Percentiles rank a stretch among this genome's conserved stretches.
These are phyloP conservation scores for Anarsia innoxiella DNA, from an alignment of 2,888 invertebrate genomes.

Conservation along the genomic window DNA sequence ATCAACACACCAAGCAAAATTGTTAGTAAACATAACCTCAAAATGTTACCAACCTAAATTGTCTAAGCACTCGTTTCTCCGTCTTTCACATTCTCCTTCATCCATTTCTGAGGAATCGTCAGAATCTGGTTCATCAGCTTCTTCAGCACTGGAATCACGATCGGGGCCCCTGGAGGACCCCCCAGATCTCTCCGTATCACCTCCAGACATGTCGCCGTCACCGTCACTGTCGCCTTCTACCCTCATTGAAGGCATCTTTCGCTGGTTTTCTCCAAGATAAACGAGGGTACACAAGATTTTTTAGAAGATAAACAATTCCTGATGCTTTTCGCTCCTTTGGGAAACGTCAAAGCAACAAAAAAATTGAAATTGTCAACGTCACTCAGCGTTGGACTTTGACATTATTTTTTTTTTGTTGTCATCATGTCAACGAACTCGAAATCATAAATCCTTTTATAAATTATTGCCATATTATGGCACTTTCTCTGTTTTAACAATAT, in stretches of 20 bases:
- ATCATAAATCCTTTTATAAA: no score
- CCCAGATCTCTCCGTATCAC: constrained; percentile 80
- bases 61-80: constrained; percentile 88
- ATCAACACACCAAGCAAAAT: no score
- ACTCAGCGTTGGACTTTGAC: no score
- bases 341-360: constrained; percentile 13
- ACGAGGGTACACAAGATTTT: background rate
- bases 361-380: no score
- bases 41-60: constrained; percentile 76
- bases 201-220: constrained; percentile 81
- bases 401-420: no score
- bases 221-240: constrained; percentile 77
- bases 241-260: constrained; percentile 80
- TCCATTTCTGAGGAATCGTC: constrained; percentile 94
- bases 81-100: constrained; percentile 90
- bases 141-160: constrained; percentile 83
- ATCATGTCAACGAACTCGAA: no score
- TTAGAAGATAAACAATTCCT: background rate
- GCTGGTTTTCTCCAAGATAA: background rate
- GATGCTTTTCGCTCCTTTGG: constrained; percentile 17
- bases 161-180: constrained; percentile 80
- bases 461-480: no score
- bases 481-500: no score
- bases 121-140: constrained; percentile 86
- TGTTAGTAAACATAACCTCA: constrained; percentile 74